Evolutionary conservation across 1,140 invertebrate species (phyloP), one percentile per base, ranked within the genome.

Genomic region (Drosophila pandora): DNA sequence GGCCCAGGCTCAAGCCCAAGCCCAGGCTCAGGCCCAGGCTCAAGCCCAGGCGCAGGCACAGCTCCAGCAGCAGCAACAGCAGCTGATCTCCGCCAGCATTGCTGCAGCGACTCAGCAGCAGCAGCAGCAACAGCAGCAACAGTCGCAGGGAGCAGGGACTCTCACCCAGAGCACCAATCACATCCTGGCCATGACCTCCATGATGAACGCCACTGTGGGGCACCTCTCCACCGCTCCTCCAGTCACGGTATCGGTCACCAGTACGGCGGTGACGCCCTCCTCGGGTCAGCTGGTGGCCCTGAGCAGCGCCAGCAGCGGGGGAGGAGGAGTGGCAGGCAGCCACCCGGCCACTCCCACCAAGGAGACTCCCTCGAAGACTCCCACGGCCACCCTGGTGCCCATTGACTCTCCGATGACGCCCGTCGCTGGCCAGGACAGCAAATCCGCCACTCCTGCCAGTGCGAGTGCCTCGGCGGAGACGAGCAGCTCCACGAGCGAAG

Each of bases 371-470:
- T 43, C 47, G 2, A 63, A 55, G 56, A 45, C 45, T 13, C 23
- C 77, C 82, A 37, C 89, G 76, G 37, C 90, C 89, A 73, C 92
- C 89, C 59, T 90, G 91, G 92, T 79, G 91, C 92, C 76, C 67
- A 93, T 72, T 84, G 93, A 65, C 6, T 70, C 79, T 21, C 69
- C 79, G 2, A 22, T 76, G 43, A 21, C 71, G 13, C 39, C 49
- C 12, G 30, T 13, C 8, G 22, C 25, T 8, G 43, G 41, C 0
- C 78, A 67, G 37, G 57, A 71, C 28, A 25, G 53, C 9, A 68
- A 52, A 2, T 55, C 72, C 25, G 22, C 52, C 7, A 48, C 72
- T n/a, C 30, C 56, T 10, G 49, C 39, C 30, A 39, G 41, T 13
- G 50, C 13, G 2, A 69, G 64, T 43, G 60, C 54, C 0, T 64